Conservation (phyloP, 2,888 invertebrate species). For the Eupithecia dodoneata region DNA sequence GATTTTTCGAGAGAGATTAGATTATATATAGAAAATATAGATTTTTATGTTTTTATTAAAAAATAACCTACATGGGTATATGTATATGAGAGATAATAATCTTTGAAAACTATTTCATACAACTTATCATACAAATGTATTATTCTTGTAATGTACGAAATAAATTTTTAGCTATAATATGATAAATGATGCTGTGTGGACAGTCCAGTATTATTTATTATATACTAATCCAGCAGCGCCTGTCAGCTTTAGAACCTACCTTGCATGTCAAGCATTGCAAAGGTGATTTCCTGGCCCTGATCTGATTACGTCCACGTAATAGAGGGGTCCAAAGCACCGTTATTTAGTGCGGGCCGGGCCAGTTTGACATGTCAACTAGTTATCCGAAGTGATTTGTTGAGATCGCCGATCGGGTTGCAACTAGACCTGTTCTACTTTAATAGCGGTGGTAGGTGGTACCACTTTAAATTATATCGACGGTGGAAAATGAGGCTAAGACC, state of each 20-base stretch:
- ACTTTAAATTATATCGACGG: slow-evolving; percentile 7
- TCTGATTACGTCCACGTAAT: slow-evolving; percentile 35
- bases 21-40: no score
- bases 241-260: neutral
- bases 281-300: slow-evolving; percentile 13
- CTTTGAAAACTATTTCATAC: no score
- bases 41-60: no score
- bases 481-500: neutral
- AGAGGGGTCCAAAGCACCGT: slow-evolving; percentile 43
- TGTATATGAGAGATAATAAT: no score
- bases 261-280: neutral
- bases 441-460: neutral
- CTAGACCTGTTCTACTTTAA: slow-evolving; percentile 12
- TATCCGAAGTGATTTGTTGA: slow-evolving; percentile 43
- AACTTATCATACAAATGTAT: no score
- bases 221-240: neutral
- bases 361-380: slow-evolving; percentile 48
- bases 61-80: no score
- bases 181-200: no score
- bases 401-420: slow-evolving; percentile 31
- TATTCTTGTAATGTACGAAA: no score
- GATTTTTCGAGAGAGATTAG: no score
- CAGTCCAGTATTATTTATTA: no score
- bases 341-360: slow-evolving; percentile 41
- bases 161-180: no score